phyloP scores from a whole-genome alignment of 2,113 vertebrate genomes.

The Entosphenus tridentatus region DNA sequence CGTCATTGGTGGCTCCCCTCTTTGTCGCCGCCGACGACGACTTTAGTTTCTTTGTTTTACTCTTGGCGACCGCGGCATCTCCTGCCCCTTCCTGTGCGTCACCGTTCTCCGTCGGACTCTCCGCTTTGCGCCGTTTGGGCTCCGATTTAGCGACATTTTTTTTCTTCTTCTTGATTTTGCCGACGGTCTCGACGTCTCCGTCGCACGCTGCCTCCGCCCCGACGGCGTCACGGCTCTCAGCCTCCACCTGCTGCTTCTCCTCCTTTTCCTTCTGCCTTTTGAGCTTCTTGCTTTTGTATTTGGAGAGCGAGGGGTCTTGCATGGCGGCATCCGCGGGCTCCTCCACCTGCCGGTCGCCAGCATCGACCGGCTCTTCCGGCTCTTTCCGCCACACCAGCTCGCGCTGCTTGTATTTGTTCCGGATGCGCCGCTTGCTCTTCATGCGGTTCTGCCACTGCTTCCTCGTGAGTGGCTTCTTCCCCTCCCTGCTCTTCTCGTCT shows the following conservation, averaged over 20 bases:
- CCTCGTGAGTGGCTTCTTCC: constrained; percentile 12
- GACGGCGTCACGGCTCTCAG: neutral
- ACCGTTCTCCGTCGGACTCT: no score
- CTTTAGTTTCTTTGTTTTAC: no score
- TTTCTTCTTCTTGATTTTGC: neutral
- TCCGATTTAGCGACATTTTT: neutral
- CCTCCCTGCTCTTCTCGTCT: neutral
- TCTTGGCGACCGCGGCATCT: no score
- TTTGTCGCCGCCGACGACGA: no score
- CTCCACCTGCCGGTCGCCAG: neutral
- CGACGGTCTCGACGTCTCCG: neutral
- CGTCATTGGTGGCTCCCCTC: neutral
- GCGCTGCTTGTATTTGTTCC: constrained; percentile 16
- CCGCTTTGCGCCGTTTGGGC: no score
- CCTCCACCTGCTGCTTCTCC: neutral
- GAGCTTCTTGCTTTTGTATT: neutral
- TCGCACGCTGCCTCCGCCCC: neutral
- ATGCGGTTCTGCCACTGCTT: constrained; percentile 21
- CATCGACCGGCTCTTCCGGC: neutral
- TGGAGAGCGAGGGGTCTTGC: neutral
- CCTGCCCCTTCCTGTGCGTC: no score
- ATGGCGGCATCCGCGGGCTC: neutral
- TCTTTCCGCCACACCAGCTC: neutral
- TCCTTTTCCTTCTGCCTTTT: neutral
- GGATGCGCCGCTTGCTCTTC: constrained; percentile 19